Percentiles rank a stretch among this genome's conserved stretches.
Evolutionary conservation across 2,113 vertebrate genomes (phyloP).

Genomic region (Paramisgurnus dabryanus): DNA sequence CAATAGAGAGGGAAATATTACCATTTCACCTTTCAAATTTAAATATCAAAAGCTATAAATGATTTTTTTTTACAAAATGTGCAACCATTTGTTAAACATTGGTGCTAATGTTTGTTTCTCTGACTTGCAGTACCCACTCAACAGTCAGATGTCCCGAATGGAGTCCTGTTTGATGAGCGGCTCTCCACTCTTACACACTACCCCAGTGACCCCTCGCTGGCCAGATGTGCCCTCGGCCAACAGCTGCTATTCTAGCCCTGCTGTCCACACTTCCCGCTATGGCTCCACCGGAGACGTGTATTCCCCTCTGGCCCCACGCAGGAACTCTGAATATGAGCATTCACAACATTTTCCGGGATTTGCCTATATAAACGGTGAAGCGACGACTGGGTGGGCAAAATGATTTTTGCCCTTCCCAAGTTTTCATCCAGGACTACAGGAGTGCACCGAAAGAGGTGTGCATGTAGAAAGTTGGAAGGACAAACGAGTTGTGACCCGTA

Average conservation of each 20-base stretch:
- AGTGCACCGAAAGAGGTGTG: conserved; percentile 28
- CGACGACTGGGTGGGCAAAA: conserved; percentile 96
- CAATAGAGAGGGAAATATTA: no score
- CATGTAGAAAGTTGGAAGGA: conserved; percentile 35
- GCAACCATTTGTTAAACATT: background rate
- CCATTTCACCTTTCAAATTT: no score
- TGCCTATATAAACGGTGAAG: conserved; percentile 97
- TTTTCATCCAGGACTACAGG: background rate
- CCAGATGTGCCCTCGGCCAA: conserved; percentile 89
- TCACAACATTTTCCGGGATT: conserved; percentile 98
- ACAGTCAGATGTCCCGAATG: conserved; percentile 92
- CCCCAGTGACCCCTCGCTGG: conserved; percentile 92
- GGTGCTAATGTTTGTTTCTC: conserved; percentile 1
- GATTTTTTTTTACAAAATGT: no score
- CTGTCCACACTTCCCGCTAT: conserved; percentile 92
- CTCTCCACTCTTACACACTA: conserved; percentile 88
- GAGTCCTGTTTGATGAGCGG: conserved; percentile 95
- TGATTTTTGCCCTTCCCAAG: conserved; percentile 52
- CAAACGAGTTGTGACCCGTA: background rate
- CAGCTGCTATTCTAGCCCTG: conserved; percentile 89
- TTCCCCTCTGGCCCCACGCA: conserved; percentile 85
- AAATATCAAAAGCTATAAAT: no score
- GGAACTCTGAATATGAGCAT: conserved; percentile 98
- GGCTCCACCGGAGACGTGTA: conserved; percentile 91
- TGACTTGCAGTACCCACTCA: conserved; percentile 88